Evolutionary conservation across 2,888 invertebrate genomes (phyloP).

Genomic region (Leptopilina drosophilae): DNA sequence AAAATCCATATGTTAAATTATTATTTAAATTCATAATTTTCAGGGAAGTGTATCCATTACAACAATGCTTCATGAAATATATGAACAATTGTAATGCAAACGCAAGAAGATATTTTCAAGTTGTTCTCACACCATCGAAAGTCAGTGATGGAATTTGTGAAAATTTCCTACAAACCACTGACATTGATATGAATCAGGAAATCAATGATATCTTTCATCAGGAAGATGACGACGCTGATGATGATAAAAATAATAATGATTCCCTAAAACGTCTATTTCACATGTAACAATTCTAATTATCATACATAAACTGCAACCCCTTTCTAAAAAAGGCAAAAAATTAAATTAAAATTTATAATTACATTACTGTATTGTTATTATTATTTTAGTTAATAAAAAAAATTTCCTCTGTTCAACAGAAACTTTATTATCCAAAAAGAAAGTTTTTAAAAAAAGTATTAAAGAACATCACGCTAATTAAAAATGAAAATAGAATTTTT

Average conservation of each 20-base stretch:
- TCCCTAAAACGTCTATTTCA: neutral
- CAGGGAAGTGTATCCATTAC: neutral
- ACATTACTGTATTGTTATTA: no score
- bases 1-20: neutral
- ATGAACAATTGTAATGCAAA: neutral
- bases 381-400: neutral
- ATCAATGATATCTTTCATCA: no score
- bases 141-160: neutral
- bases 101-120: neutral
- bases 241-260: neutral
- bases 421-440: neutral
- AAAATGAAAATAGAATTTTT: constrained; percentile 4
- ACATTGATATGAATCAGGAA: neutral
- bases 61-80: neutral
- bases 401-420: neutral
- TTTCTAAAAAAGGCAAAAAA: no score
- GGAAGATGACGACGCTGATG: neutral
- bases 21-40: neutral
- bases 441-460: neutral
- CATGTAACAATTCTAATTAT: neutral
- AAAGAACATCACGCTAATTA: neutral
- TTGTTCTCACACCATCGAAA: neutral
- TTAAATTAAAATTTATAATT: no score
- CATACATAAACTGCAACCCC: no score
- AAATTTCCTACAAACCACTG: neutral